phyloP scores from a whole-genome alignment of 2,797 vertebrate species.

The Sylvia borin region DNA sequence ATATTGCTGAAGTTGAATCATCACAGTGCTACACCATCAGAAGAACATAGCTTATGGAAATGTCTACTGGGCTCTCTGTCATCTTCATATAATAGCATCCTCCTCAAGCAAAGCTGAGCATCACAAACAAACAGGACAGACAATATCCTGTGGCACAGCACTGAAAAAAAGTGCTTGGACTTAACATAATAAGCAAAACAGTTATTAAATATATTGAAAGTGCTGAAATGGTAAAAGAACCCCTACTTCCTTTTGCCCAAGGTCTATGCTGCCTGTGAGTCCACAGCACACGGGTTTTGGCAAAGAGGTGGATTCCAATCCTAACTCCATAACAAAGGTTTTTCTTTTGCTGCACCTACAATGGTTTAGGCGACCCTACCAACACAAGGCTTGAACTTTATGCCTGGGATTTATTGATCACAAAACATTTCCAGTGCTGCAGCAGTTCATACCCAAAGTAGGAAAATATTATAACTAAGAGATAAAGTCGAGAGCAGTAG shows the following conservation, averaged over 20 bases:
- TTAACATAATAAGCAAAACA: constrained; percentile 37
- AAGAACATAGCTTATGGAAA: constrained; percentile 62
- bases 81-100: constrained; percentile 58
- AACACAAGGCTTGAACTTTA: neutral
- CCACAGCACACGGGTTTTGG: neutral
- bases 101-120: constrained; percentile 19
- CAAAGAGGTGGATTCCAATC: neutral
- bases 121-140: constrained; percentile 50
- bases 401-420: neutral
- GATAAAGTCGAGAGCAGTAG: neutral
- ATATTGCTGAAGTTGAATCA: constrained; percentile 58
- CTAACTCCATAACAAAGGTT: neutral
- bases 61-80: constrained; percentile 51
- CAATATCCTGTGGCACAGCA: constrained; percentile 18
- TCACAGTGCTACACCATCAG: constrained; percentile 15
- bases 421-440: neutral
- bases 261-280: neutral
- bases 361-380: neutral
- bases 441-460: neutral
- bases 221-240: constrained; percentile 2
- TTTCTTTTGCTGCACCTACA: neutral
- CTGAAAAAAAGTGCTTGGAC: constrained; percentile 7
- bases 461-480: neutral
- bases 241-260: constrained; percentile 8
- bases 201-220: constrained; percentile 48